phyloP scores from a whole-genome alignment of 2,888 invertebrate genomes.

The Zonitis immaculata region DNA sequence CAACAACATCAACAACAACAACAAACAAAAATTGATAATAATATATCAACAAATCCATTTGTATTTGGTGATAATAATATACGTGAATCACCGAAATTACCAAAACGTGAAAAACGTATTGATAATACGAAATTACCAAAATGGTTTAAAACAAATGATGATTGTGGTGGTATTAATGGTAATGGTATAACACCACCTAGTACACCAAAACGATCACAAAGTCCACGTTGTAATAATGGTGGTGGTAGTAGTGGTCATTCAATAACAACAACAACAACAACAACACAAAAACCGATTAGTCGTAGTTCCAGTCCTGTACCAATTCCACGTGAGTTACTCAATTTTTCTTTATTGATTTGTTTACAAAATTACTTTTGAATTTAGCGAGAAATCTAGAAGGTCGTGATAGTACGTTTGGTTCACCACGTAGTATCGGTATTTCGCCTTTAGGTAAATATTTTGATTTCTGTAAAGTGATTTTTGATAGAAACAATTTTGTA shows the following conservation, averaged over 20 bases:
- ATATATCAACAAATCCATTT: conserved; percentile 46
- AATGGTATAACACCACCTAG: conserved; percentile 70
- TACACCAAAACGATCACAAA: conserved; percentile 57
- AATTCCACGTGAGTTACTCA: conserved; percentile 54
- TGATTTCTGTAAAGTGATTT: too few species aligned
- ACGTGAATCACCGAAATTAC: conserved; percentile 42
- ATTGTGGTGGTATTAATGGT: conserved; percentile 66
- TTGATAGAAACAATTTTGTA: conserved; percentile 46
- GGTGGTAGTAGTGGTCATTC: conserved; percentile 48
- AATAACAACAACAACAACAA: too few species aligned
- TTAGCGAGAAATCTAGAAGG: conserved; percentile 26
- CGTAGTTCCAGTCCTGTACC: conserved; percentile 59
- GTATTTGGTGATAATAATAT: conserved; percentile 44
- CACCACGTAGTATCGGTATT: conserved; percentile 54
- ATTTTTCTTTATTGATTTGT: too few species aligned
- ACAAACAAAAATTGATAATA: conserved; percentile 26
- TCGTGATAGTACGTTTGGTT: conserved; percentile 52
- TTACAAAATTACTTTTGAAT: conserved; percentile 5
- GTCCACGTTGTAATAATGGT: too few species aligned
- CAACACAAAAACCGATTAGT: conserved; percentile 50
- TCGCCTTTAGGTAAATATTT: conserved; percentile 53
- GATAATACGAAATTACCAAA: conserved; percentile 54
- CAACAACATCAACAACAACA: conserved; percentile 35
- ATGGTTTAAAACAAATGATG: conserved; percentile 57
- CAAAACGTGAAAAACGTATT: conserved; percentile 43